Conservation (phyloP, 2,888 invertebrate genomes). For the Sicus ferrugineus region DNA sequence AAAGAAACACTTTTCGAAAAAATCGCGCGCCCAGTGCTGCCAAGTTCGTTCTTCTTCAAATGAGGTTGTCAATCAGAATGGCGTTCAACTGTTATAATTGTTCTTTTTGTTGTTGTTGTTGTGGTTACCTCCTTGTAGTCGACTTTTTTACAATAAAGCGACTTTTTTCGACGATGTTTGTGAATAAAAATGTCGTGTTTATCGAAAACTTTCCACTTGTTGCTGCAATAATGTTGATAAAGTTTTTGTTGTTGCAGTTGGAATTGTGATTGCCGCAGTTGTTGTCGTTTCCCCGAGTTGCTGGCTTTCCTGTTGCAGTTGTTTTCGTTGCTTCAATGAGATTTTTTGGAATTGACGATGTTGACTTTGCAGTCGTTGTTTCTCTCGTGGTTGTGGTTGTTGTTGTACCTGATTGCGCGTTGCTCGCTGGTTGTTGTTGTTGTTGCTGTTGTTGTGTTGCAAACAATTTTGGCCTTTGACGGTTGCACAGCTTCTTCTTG, state of each 20-base stretch:
- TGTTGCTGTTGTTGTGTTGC: neutral
- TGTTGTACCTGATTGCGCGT: constrained; percentile 3
- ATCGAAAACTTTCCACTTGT: constrained; percentile 41
- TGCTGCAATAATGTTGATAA: constrained; percentile 45
- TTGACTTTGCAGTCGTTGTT: constrained; percentile 7
- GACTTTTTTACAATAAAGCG: too few relatives aligned
- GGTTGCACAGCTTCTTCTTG: constrained; percentile 1
- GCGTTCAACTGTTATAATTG: neutral
- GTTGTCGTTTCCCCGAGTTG: too few relatives aligned
- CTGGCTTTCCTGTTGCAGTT: constrained; percentile 19
- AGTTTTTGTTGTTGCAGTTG: constrained; percentile 36
- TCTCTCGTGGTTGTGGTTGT: constrained; percentile 31
- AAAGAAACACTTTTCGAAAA: neutral
- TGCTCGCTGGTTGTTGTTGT: neutral
- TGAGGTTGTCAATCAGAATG: neutral
- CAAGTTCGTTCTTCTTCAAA: neutral
- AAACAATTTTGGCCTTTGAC: constrained; percentile 23
- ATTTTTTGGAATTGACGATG: too few relatives aligned
- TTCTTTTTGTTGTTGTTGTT: neutral
- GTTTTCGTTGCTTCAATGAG: neutral
- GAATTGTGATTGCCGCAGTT: constrained; percentile 8
- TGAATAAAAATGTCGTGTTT: constrained; percentile 59
- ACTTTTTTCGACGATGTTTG: constrained; percentile 60
- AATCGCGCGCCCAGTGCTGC: neutral
- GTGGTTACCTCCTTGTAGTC: constrained; percentile 2